Evolutionary conservation across 2,888 invertebrate species (phyloP).

Genomic region (Dastarcus helophoroides): DNA sequence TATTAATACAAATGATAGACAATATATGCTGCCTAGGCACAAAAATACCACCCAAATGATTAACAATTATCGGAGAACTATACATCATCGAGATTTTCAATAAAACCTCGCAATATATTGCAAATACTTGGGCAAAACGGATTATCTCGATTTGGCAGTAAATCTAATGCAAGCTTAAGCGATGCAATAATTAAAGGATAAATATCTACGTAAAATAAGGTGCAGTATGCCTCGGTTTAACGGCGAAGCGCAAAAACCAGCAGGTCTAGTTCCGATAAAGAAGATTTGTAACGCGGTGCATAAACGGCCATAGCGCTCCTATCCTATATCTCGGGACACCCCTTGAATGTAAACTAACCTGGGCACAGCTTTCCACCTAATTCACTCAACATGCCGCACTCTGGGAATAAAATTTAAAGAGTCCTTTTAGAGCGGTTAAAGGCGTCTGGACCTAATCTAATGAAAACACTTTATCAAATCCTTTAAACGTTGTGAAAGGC

Average conservation of each 20-base stretch:
- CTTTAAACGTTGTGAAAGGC: too few relatives aligned
- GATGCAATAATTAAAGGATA: not conserved
- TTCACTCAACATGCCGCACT: conserved; percentile 16
- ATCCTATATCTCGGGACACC: conserved; percentile 19
- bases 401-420: conserved; percentile 9
- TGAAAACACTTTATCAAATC: conserved; percentile 9
- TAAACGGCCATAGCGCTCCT: conserved; percentile 19
- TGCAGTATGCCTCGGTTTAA: conserved; percentile 13
- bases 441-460: conserved; percentile 6
- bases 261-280: conserved; percentile 25
- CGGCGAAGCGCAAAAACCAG: conserved; percentile 20
- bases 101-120: too few relatives aligned
- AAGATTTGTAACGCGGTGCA: conserved; percentile 26
- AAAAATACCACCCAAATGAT: too few relatives aligned
- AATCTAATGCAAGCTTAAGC: too few relatives aligned
- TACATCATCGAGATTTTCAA: too few relatives aligned
- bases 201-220: conserved; percentile 7
- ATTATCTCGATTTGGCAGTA: too few relatives aligned
- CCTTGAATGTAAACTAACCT: conserved; percentile 20
- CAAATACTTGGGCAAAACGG: too few relatives aligned
- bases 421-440: conserved; percentile 3
- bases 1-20: too few relatives aligned
- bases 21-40: too few relatives aligned
- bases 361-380: conserved; percentile 15
- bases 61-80: too few relatives aligned